Base-by-base conservation (phyloP, 2,797 vertebrate genomes). In the Urocyon cinereoargenteus region DNA sequence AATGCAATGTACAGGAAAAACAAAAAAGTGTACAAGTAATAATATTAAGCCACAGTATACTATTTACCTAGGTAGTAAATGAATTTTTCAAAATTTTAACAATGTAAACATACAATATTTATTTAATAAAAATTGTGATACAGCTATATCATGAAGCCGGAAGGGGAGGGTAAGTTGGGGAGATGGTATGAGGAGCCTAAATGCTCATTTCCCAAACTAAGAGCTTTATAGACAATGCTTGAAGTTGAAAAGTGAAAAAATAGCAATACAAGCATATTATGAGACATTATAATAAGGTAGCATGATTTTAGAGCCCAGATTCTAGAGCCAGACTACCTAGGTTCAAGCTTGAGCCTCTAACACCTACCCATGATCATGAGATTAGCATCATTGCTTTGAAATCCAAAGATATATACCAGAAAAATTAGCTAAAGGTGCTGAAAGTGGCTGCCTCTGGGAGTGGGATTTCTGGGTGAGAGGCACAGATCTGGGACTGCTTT, bases 321-420 rank as follows among this genome's bases (percentile, higher is more conserved):
- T 78, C 66, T 62, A 66, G 62, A 92, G 57, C 36, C n/a, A 89
- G 64, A 81, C 51, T 64, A 85, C 55, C 14, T 73, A 55, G 26
- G 59, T 70, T 86, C 62, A 89, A 92, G 77, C 40, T 26, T 66
- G 66, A 45, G 40, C 40, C 40, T 45, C 40, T 45, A 45, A 55
- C 26, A 31, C 5, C 51, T 72, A 64, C 36, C 72, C 40, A 72
- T 36, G 57, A 93, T 28, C 5, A 7, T 77, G 28, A 92, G 53
- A 15, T 93, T 79, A 70, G 53, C 36, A 88, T 64, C 92, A 87
- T 61, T 85, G 77, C 75, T 94, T 82, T 72, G 49, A 97, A 95
- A 61, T 78, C 19, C 91, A 91, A 66, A 96, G 49, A 59, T 49
- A 88, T 93, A 79, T 73, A 86, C 14, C 66, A 78, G 34, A 91